Conservation (phyloP, 2,888 invertebrate genomes). For the Elmis aenea region DNA sequence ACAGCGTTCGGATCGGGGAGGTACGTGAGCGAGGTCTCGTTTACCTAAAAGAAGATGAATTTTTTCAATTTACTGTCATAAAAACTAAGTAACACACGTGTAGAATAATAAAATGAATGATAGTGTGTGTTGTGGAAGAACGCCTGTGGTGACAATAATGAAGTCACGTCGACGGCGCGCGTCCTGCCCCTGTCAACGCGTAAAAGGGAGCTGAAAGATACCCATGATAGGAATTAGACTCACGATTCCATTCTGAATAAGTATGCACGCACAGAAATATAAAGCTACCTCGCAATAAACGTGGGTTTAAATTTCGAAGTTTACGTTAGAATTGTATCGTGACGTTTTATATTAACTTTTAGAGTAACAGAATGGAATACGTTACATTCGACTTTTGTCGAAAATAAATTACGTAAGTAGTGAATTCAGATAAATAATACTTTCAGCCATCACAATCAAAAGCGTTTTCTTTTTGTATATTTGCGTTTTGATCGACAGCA, state of each 20-base stretch:
- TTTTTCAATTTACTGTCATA: constrained; percentile 15
- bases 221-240: constrained; percentile 20
- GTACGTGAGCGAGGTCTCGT: constrained; percentile 30
- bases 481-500: no score
- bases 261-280: constrained; percentile 6
- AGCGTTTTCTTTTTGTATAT: no score
- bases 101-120: constrained; percentile 14
- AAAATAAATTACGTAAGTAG: no score
- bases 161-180: constrained; percentile 20
- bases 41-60: constrained; percentile 33
- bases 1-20: constrained; percentile 27
- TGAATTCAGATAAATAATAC: no score
- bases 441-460: no score
- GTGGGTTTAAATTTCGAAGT: no score
- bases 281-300: no score
- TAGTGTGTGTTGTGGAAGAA: constrained; percentile 11
- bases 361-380: no score
- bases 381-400: no score
- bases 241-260: constrained; percentile 16
- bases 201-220: constrained; percentile 9
- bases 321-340: no score
- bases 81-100: constrained; percentile 9
- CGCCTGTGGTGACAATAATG: constrained; percentile 20
- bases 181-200: constrained; percentile 14
- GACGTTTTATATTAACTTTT: no score